Evolutionary conservation across 2,888 invertebrate genomes (phyloP).

Genomic region (Xestia ashworthii): DNA sequence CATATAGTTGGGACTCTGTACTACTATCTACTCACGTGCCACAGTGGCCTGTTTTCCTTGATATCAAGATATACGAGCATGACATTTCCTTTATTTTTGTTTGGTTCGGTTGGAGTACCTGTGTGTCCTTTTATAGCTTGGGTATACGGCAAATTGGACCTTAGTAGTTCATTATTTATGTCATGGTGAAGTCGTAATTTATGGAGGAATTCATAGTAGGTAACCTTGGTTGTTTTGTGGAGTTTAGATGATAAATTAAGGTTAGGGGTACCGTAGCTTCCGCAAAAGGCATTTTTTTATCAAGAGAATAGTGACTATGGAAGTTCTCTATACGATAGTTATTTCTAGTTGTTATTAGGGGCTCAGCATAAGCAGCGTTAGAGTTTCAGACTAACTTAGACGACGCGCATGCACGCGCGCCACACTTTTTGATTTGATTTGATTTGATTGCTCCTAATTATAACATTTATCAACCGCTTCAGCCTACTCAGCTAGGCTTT

Average conservation of each 20-base stretch:
- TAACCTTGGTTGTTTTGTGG: slow-evolving; percentile 32
- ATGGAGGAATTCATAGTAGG: slow-evolving; percentile 31
- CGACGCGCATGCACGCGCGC: neutral
- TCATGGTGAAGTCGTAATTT: slow-evolving; percentile 44
- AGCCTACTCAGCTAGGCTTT: neutral
- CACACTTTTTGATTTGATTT: too few species aligned
- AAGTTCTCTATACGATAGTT: neutral
- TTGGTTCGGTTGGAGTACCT: slow-evolving; percentile 54
- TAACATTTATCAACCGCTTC: neutral
- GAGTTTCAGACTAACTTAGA: neutral
- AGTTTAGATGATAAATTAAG: slow-evolving; percentile 6
- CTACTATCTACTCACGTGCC: neutral
- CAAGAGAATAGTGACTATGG: neutral
- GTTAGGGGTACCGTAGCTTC: neutral
- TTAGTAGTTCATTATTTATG: slow-evolving; percentile 54
- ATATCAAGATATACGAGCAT: slow-evolving; percentile 61
- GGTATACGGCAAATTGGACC: slow-evolving; percentile 51
- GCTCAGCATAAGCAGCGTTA: neutral
- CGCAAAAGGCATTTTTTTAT: neutral
- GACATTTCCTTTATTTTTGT: slow-evolving; percentile 63
- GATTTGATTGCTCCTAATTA: neutral
- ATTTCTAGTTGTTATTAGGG: too few species aligned
- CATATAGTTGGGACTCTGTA: slow-evolving; percentile 21
- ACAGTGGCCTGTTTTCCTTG: slow-evolving; percentile 50
- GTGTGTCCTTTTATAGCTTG: slow-evolving; percentile 50